Conservation (phyloP, 2,113 vertebrate species). For the Peromyscus californicus region DNA sequence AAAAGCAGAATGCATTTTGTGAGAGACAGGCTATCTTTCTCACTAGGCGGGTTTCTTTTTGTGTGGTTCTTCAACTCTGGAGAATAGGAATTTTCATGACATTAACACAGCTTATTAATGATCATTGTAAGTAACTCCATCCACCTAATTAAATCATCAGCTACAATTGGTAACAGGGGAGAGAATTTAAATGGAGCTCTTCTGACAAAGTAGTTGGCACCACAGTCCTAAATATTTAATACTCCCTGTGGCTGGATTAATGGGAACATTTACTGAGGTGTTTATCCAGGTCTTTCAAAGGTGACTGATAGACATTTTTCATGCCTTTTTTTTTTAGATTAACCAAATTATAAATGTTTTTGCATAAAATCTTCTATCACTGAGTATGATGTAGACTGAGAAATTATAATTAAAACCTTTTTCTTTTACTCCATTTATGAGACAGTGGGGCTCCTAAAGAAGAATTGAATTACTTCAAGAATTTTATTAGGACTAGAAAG, state of each 20-base stretch:
- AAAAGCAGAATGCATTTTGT: slow-evolving; percentile 70
- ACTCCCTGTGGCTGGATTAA: slow-evolving; percentile 52
- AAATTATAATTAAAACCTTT: slow-evolving; percentile 46
- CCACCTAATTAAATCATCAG: slow-evolving; percentile 78
- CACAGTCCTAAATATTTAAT: slow-evolving; percentile 79
- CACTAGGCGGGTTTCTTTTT: slow-evolving; percentile 13
- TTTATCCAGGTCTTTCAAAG: slow-evolving; percentile 70
- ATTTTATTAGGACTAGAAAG: background rate
- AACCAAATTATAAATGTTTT: slow-evolving; percentile 64
- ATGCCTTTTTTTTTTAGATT: background rate
- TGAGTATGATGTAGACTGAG: slow-evolving; percentile 10
- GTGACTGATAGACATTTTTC: slow-evolving; percentile 57
- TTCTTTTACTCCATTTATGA: slow-evolving; percentile 13
- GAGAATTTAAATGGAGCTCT: slow-evolving; percentile 65
- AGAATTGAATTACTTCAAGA: slow-evolving; percentile 47
- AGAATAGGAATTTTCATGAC: slow-evolving; percentile 75
- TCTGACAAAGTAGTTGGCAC: slow-evolving; percentile 75
- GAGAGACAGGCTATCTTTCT: slow-evolving; percentile 67
- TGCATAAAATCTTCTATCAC: slow-evolving; percentile 15
- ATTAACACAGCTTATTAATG: slow-evolving; percentile 80
- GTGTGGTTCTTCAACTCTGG: slow-evolving; percentile 25
- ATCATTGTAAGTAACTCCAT: slow-evolving; percentile 77
- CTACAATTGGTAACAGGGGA: slow-evolving; percentile 77
- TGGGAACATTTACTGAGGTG: slow-evolving; percentile 60
- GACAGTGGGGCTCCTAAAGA: background rate